These are phyloP conservation scores for Danionella cerebrum DNA, from an alignment of 2,113 vertebrate genomes.

Conservation along the genomic window DNA sequence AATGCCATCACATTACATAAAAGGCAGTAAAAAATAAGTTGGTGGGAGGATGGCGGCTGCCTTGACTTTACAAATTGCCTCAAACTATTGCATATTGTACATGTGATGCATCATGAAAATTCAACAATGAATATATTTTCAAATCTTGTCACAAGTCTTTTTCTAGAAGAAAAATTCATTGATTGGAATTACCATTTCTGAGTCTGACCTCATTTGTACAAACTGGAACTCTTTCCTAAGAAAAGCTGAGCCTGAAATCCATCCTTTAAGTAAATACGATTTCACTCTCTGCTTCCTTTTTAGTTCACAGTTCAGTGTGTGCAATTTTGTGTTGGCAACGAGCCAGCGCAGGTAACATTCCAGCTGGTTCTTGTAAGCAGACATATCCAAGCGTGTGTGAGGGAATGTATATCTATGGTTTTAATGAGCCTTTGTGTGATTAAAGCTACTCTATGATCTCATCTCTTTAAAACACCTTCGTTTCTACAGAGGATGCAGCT, in stretches of 20 bases:
- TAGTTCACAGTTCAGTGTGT: constrained; percentile 18
- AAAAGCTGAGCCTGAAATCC: not conserved
- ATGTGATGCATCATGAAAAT: no score
- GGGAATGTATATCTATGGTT: not conserved
- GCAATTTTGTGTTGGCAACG: constrained; percentile 25
- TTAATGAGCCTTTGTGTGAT: not conserved
- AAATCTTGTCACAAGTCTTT: no score
- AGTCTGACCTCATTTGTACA: not conserved
- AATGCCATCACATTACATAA: no score
- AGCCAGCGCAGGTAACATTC: constrained; percentile 37
- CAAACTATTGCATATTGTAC: no score
- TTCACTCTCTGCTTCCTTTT: not conserved
- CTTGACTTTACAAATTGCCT: no score
- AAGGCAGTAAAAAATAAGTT: no score
- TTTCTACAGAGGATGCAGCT: constrained; percentile 25
- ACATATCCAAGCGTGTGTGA: not conserved
- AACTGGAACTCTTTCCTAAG: not conserved
- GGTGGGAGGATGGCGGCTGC: no score
- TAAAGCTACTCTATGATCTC: not conserved
- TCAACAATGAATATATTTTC: no score
- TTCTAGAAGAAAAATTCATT: not conserved
- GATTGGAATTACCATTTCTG: not conserved
- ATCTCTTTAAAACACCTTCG: constrained; percentile 22
- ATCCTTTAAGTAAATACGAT: constrained; percentile 13
- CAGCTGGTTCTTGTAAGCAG: not conserved